Evolutionary conservation across 64 coral and sea anemone genomes (phyloP).

Genomic region (Hydrozoanthus tunicans): DNA sequence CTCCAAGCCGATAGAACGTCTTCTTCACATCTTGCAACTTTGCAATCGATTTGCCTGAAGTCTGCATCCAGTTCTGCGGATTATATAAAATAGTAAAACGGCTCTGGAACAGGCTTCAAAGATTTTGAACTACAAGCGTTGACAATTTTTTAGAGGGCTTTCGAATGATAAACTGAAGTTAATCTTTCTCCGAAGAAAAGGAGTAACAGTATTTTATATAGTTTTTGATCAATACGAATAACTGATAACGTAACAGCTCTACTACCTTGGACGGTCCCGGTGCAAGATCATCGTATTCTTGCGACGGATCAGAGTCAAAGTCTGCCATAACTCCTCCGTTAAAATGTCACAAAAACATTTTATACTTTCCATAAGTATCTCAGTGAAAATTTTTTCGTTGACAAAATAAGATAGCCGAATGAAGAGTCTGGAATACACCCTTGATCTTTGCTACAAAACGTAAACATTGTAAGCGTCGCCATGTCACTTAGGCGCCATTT

Average conservation of each 20-base stretch:
- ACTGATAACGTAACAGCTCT: not conserved
- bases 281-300: not conserved
- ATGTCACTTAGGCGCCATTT: constrained; percentile 57
- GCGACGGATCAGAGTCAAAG: not conserved
- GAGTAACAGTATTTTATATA: not conserved
- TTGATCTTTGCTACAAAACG: not conserved
- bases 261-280: constrained; percentile 40
- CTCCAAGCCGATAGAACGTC: constrained; percentile 67
- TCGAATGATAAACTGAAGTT: no score
- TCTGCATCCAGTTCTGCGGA: constrained; percentile 68
- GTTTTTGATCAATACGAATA: not conserved
- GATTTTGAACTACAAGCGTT: no score
- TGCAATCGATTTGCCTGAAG: constrained; percentile 76
- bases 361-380: not conserved
- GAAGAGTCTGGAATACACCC: not conserved
- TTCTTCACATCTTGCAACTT: constrained; percentile 86
- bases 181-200: not conserved
- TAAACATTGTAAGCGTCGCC: constrained; percentile 40
- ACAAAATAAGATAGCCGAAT: not conserved
- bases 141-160: no score
- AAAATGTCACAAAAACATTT: constrained; percentile 13
- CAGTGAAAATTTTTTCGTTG: not conserved
- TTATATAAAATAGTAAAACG: no score
- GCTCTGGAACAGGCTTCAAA: no score
- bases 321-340: constrained; percentile 28